These are phyloP conservation scores for Fundulus diaphanus DNA, from an alignment of 2,797 vertebrate species.

Conservation along the genomic window DNA sequence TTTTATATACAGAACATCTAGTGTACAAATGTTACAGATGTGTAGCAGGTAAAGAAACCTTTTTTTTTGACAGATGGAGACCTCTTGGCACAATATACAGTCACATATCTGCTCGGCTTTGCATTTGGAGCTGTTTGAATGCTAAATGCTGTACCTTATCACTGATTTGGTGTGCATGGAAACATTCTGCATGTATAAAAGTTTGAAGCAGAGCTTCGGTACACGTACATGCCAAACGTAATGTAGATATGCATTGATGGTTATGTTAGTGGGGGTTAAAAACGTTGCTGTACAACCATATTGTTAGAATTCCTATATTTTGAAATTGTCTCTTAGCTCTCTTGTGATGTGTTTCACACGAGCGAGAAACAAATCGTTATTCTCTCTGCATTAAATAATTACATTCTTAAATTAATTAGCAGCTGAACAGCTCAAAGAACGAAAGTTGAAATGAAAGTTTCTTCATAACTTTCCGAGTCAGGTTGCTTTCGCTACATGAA, in stretches of 20 bases:
- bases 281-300: not conserved
- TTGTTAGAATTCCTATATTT: not conserved
- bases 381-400: not conserved
- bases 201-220: not conserved
- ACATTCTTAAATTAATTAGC: not conserved
- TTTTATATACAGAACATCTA: too few species aligned
- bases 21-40: too few species aligned
- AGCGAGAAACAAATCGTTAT: not conserved
- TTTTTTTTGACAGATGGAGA: too few species aligned
- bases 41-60: too few species aligned
- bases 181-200: not conserved
- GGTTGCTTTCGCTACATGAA: not conserved
- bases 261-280: not conserved
- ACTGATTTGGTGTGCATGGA: too few species aligned
- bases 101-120: too few species aligned
- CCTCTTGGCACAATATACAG: too few species aligned
- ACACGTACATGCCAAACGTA: too few species aligned
- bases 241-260: not conserved
- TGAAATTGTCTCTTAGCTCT: not conserved
- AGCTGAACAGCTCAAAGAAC: not conserved
- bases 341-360: not conserved
- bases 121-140: too few species aligned
- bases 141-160: too few species aligned
- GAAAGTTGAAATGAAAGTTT: not conserved
- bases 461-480: not conserved